Conservation (phyloP, 2,888 invertebrate genomes). For the Scrobipalpa costella region DNA sequence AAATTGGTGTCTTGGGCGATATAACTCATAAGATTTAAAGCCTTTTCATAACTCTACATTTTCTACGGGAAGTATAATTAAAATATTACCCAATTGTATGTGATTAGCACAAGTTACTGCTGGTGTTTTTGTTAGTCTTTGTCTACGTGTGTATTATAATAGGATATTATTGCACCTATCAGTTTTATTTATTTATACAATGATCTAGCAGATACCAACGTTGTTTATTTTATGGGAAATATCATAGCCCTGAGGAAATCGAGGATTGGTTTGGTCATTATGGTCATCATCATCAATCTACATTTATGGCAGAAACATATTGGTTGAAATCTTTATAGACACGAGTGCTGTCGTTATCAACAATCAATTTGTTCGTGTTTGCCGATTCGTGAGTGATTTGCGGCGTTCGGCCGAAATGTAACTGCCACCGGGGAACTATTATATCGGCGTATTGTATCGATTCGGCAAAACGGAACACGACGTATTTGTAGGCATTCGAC, state of each 20-base stretch:
- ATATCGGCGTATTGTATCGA: constrained; percentile 48
- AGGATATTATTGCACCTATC: too few relatives aligned
- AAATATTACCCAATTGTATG: too few relatives aligned
- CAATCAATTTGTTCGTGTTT: background rate
- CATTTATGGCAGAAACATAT: background rate
- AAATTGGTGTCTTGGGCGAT: constrained; percentile 58
- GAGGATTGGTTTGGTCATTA: too few relatives aligned
- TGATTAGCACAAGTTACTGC: too few relatives aligned
- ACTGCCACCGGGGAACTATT: constrained; percentile 41
- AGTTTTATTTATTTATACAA: too few relatives aligned
- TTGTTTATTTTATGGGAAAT: too few relatives aligned
- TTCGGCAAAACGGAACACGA: constrained; percentile 45
- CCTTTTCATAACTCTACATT: background rate
- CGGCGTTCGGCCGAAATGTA: constrained; percentile 32
- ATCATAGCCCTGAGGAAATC: too few relatives aligned
- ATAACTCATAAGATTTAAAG: constrained; percentile 50
- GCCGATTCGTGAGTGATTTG: background rate
- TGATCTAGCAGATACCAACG: too few relatives aligned
- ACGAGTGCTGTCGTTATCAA: constrained; percentile 1
- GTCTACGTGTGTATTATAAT: too few relatives aligned
- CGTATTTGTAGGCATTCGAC: constrained; percentile 63
- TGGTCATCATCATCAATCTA: background rate
- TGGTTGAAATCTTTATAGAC: background rate
- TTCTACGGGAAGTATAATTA: background rate
- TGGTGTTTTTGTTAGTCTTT: too few relatives aligned